Percentiles rank a stretch among this genome's conserved stretches.
These are phyloP conservation scores for Eulimnadia texana DNA, from an alignment of 1,140 invertebrate species.

Conservation along the genomic window DNA sequence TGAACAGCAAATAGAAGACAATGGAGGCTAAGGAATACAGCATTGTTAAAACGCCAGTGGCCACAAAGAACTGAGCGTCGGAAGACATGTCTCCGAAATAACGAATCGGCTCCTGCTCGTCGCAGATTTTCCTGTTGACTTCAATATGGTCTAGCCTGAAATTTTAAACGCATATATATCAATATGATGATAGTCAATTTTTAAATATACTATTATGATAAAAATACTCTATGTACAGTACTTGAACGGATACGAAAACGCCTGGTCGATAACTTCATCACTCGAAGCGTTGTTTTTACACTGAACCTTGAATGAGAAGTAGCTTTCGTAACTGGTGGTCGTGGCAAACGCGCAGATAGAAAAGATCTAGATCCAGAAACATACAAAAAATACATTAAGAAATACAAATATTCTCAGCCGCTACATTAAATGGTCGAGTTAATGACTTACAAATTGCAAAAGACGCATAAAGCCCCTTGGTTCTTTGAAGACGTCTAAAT, in stretches of 20 bases:
- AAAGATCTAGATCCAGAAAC: slow-evolving; percentile 36
- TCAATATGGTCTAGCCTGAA: slow-evolving; percentile 20
- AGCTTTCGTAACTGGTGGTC: slow-evolving; percentile 32
- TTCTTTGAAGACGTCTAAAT: slow-evolving; percentile 37
- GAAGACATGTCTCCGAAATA: slow-evolving; percentile 37
- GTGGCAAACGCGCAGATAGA: slow-evolving; percentile 43
- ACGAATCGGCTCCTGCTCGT: neutral
- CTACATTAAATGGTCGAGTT: slow-evolving; percentile 4
- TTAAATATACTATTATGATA: slow-evolving; percentile 11
- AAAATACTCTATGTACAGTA: slow-evolving; percentile 18
- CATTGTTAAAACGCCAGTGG: slow-evolving; percentile 48
- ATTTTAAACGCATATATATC: slow-evolving; percentile 14
- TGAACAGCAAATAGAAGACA: slow-evolving; percentile 42
- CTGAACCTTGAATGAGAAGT: slow-evolving; percentile 23
- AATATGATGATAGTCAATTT: no score
- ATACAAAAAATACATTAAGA: slow-evolving; percentile 4
- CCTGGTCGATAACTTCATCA: slow-evolving; percentile 16
- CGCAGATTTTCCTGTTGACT: neutral
- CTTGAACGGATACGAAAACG: slow-evolving; percentile 30
- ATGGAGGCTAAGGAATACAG: slow-evolving; percentile 42
- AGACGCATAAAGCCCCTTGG: slow-evolving; percentile 42
- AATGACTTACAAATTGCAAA: slow-evolving; percentile 36
- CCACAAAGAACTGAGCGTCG: slow-evolving; percentile 50
- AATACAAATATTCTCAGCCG: slow-evolving; percentile 6
- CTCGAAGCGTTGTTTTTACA: slow-evolving; percentile 19